Evolutionary conservation across 1,140 invertebrate species (phyloP), one percentile per base, ranked within the genome.

Genomic region (Muscidifurax raptorellus): DNA sequence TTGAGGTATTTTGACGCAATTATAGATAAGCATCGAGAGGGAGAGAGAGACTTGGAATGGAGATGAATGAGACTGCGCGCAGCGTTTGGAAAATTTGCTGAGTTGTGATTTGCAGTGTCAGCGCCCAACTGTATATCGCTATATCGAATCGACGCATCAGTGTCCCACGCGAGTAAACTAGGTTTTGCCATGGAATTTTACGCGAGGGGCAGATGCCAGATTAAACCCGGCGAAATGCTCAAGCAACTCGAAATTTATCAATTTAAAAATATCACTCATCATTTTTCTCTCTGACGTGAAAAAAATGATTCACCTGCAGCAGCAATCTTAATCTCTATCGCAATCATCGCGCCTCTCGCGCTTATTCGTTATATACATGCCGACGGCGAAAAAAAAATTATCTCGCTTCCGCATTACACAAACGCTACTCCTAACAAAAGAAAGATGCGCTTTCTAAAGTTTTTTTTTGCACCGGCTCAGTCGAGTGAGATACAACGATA

Each of bases 271-370:
- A 47, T 13, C 40, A 25, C 27, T 1, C 12, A 10, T 52, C 22
- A 40, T 40, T 75, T 76, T 76, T 27, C 36, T 47, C 22, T 4
- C 22, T 64, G 9, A 30, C 47, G 25, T 15, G 36, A 12, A 47
- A 79, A 67, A 80, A 44, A 44, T 80, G 59, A 27, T 32, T 79
- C 77, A 28, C 7, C 10, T n/a, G 64, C 22, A 18, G 52, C 52
- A n/a, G 25, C 22, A 69, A 80, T 80, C 64, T 80, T 36, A 71
- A 80, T 80, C 79, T 72, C 6, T 47, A 81, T 81, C 67, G 79
- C 40, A 27, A 44, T 80, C 59, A 44, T 80, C n/a, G 30, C 64
- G 59, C 32, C 25, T 40, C 25, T 40, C 13, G 52, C 6, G 22
- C 44, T 67, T 36, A 67, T 67, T 22, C 18, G 18, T 7, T 15